Conservation (phyloP, 1,140 invertebrate genomes). For the Platorchestia sp. region DNA sequence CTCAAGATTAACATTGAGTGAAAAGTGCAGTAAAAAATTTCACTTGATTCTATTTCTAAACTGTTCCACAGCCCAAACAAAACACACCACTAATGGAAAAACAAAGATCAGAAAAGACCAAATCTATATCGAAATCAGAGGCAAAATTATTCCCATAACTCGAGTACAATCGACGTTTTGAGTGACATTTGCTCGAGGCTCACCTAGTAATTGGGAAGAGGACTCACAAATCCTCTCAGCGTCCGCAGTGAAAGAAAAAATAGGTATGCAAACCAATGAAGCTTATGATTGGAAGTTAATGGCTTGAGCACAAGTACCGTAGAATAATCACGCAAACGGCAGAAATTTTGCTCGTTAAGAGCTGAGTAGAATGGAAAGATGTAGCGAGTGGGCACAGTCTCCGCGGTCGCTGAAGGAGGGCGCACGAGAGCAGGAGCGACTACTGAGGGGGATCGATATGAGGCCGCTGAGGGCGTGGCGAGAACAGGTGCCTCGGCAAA, state of each 20-base stretch:
- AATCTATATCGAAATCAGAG: not conserved
- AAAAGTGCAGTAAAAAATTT: not conserved
- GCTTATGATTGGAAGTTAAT: not conserved
- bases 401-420: not conserved
- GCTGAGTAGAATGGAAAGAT: not conserved
- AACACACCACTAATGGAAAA: not conserved
- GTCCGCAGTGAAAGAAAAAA: not conserved
- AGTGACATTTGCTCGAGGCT: not conserved
- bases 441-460: constrained; percentile 7
- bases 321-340: not conserved
- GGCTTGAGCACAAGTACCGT: not conserved
- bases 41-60: not conserved
- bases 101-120: not conserved
- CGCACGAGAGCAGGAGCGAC: not conserved
- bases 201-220: not conserved
- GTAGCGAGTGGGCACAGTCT: not conserved
- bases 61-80: not conserved
- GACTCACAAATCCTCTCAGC: not conserved
- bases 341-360: not conserved
- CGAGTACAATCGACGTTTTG: not conserved
- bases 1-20: not conserved
- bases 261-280: not conserved
- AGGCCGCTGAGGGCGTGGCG: constrained; percentile 21
- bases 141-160: not conserved
- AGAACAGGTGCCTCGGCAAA: constrained; percentile 26